Evolutionary conservation across 2,797 vertebrate species (phyloP).

Genomic region (Allobates femoralis): DNA sequence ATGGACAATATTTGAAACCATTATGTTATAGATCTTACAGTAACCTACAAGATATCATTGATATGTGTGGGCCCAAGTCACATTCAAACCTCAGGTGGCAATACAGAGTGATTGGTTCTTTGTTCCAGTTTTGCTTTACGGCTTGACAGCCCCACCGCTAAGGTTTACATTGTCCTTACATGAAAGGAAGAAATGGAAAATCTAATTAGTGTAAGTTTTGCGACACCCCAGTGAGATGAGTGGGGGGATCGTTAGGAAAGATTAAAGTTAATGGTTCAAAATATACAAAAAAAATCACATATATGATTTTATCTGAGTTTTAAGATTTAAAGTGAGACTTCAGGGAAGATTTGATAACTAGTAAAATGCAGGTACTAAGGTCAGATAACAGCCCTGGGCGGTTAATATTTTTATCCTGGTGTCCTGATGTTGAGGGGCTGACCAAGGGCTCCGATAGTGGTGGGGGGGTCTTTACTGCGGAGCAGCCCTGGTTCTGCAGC

Average conservation of each 20-base stretch:
- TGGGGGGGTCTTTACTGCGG: no score
- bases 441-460: no score
- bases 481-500: no score
- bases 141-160: not conserved
- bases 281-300: not conserved
- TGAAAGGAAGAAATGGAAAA: not conserved
- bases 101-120: not conserved
- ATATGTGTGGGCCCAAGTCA: not conserved
- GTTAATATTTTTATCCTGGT: no score
- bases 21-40: not conserved
- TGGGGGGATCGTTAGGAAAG: not conserved
- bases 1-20: not conserved
- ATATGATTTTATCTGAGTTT: not conserved
- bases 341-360: not conserved
- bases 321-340: not conserved
- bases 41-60: slow-evolving; percentile 4
- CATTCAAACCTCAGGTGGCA: not conserved
- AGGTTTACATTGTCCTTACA: not conserved
- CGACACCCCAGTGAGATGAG: not conserved
- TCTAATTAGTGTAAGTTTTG: slow-evolving; percentile 2
- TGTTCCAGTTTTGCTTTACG: not conserved
- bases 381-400: not conserved
- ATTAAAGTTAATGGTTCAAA: not conserved
- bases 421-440: no score
- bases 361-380: not conserved